phyloP scores from a whole-genome alignment of 2,797 vertebrate species.

The Ispidina picta region DNA sequence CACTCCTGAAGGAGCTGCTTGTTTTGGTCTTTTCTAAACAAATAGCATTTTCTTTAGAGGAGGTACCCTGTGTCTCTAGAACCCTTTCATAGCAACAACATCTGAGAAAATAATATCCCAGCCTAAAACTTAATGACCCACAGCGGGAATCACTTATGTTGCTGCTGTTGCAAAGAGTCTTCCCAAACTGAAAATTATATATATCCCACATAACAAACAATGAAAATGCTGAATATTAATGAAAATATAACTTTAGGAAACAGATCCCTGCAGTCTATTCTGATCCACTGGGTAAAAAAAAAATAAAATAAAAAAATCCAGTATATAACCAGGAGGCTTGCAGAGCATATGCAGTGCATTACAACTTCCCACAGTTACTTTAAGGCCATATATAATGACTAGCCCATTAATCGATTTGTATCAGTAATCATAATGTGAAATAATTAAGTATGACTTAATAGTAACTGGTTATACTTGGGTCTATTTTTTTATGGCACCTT shows the following conservation, averaged over 20 bases:
- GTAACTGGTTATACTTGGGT: not conserved
- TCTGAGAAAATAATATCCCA: conserved; percentile 22
- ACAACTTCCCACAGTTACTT: not conserved
- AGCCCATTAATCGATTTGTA: not conserved
- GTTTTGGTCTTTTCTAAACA: not conserved
- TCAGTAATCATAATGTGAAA: not conserved
- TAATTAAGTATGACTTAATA: not conserved
- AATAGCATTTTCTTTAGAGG: not conserved
- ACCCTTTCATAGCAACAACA: not conserved
- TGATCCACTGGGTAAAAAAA: not conserved
- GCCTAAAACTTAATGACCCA: conserved; percentile 45
- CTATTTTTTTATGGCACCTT: not conserved
- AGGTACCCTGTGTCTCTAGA: not conserved
- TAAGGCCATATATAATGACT: not conserved
- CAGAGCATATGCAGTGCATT: not conserved
- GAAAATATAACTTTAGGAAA: conserved; percentile 10
- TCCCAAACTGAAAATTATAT: conserved; percentile 15
- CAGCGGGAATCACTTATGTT: not conserved
- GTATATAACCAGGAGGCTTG: not conserved
- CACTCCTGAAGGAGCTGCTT: not conserved
- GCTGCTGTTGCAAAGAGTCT: not conserved
- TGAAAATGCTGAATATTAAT: conserved; percentile 42
- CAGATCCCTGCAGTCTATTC: not conserved
- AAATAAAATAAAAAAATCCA: not conserved
- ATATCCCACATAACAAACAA: conserved; percentile 6